These are phyloP conservation scores for Hucho hucho DNA, from an alignment of 2,113 vertebrate species.

Conservation along the genomic window DNA sequence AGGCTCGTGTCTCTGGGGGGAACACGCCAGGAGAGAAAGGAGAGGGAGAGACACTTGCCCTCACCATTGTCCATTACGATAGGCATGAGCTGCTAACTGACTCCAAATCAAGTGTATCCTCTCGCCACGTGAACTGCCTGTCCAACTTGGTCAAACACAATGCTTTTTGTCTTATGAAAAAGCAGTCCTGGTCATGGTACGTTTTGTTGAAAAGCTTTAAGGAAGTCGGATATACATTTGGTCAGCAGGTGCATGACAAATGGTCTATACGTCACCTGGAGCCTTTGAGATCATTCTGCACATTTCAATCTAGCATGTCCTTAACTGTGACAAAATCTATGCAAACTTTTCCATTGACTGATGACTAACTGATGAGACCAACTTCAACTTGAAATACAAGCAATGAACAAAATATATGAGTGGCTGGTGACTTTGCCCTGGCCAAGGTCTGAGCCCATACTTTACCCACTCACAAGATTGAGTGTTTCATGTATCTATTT, in stretches of 20 bases:
- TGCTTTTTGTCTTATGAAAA: slow-evolving; percentile 48
- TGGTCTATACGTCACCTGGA: slow-evolving; percentile 48
- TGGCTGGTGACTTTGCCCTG: slow-evolving; percentile 57
- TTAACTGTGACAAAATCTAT: slow-evolving; percentile 56
- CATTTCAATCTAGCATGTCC: slow-evolving; percentile 43
- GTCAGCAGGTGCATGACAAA: slow-evolving; percentile 59
- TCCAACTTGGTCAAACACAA: slow-evolving; percentile 58
- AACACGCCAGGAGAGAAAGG: slow-evolving; percentile 45
- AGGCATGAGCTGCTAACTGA: slow-evolving; percentile 72
- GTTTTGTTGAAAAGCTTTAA: slow-evolving; percentile 56
- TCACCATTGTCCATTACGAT: slow-evolving; percentile 66
- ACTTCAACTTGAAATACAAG: slow-evolving; percentile 64
- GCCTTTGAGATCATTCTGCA: slow-evolving; percentile 17
- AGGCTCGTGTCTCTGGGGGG: slow-evolving; percentile 70
- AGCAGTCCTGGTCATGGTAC: slow-evolving; percentile 58
- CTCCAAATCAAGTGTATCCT: slow-evolving; percentile 71
- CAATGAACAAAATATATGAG: slow-evolving; percentile 65
- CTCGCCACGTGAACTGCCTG: slow-evolving; percentile 66
- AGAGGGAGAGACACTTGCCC: slow-evolving; percentile 61
- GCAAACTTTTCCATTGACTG: slow-evolving; percentile 52
- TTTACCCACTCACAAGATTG: slow-evolving; percentile 57
- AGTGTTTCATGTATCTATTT: slow-evolving; percentile 75
- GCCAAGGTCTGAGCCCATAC: slow-evolving; percentile 64
- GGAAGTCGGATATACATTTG: slow-evolving; percentile 32
- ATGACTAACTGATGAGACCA: neutral